phyloP scores from a whole-genome alignment of 2,888 invertebrate species.

The Bombylius major region DNA sequence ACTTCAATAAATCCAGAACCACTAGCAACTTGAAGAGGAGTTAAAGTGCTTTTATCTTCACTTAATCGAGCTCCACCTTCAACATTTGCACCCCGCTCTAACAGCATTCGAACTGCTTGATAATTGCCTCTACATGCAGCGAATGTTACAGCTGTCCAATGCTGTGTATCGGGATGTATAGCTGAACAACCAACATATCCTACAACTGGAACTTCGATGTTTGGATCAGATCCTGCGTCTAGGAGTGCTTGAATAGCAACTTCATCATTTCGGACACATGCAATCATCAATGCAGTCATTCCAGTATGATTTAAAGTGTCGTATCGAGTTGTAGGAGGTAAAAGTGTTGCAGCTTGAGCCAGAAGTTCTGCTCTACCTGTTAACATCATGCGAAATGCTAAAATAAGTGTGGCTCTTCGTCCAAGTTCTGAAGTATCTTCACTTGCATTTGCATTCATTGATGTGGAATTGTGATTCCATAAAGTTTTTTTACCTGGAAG shows the following conservation, averaged over 20 bases:
- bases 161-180: conserved; percentile 54
- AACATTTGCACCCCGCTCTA: conserved; percentile 70
- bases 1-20: conserved; percentile 70
- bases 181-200: conserved; percentile 37
- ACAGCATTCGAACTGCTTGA: conserved; percentile 51
- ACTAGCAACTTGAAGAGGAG: conserved; percentile 77
- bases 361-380: conserved; percentile 70
- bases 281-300: conserved; percentile 71
- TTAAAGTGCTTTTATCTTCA: conserved; percentile 76
- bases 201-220: conserved; percentile 57
- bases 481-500: conserved; percentile 34
- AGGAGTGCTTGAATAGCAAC: conserved; percentile 57
- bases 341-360: conserved; percentile 59
- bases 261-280: conserved; percentile 68
- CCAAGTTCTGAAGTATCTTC: conserved; percentile 43
- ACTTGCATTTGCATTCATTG: conserved; percentile 19
- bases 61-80: conserved; percentile 75
- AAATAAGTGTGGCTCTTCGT: conserved; percentile 51
- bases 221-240: conserved; percentile 71
- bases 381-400: conserved; percentile 69
- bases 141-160: conserved; percentile 84
- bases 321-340: conserved; percentile 56
- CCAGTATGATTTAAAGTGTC: conserved; percentile 70
- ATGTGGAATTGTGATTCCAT: conserved; percentile 18
- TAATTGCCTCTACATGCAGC: conserved; percentile 48